phyloP scores from a whole-genome alignment of 1,140 invertebrate genomes.

The Aradophagus sp. region DNA sequence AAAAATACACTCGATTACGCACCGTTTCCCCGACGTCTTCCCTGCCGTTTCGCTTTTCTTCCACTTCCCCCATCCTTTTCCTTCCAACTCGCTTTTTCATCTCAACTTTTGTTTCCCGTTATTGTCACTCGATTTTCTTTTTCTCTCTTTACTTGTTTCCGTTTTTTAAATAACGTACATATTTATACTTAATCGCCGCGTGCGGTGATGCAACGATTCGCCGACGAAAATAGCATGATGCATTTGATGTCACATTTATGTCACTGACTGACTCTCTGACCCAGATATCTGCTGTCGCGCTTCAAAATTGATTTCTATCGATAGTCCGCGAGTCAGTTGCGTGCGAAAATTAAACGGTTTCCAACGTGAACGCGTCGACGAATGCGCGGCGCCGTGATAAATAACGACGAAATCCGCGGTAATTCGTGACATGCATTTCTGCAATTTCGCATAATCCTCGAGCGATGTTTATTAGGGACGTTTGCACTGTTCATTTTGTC shows the following conservation, averaged over 20 bases:
- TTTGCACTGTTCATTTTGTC: neutral
- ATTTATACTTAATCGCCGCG: slow-evolving; percentile 43
- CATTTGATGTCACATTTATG: slow-evolving; percentile 51
- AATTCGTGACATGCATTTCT: too few relatives aligned
- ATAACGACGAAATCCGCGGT: neutral
- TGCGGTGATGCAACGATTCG: slow-evolving; percentile 36
- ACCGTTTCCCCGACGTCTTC: too few relatives aligned
- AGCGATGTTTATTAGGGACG: too few relatives aligned
- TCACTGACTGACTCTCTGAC: slow-evolving; percentile 39
- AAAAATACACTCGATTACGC: too few relatives aligned
- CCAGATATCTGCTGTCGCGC: slow-evolving; percentile 32
- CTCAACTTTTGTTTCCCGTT: too few relatives aligned
- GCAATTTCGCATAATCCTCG: too few relatives aligned
- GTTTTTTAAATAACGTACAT: slow-evolving; percentile 45
- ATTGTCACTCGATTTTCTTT: too few relatives aligned
- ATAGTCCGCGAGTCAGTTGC: slow-evolving; percentile 6
- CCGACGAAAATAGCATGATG: slow-evolving; percentile 39
- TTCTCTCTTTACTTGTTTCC: too few relatives aligned
- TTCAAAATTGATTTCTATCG: slow-evolving; percentile 43
- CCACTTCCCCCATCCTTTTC: too few relatives aligned
- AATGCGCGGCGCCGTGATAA: neutral
- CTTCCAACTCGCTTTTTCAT: too few relatives aligned
- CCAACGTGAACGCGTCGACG: neutral
- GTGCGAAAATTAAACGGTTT: neutral
- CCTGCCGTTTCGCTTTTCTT: too few relatives aligned